A percentile compares a stretch with the other conserved stretches of the same genome.
These are phyloP conservation scores for Drosophila nebulosa DNA, from an alignment of 1,140 invertebrate genomes.

Conservation along the genomic window DNA sequence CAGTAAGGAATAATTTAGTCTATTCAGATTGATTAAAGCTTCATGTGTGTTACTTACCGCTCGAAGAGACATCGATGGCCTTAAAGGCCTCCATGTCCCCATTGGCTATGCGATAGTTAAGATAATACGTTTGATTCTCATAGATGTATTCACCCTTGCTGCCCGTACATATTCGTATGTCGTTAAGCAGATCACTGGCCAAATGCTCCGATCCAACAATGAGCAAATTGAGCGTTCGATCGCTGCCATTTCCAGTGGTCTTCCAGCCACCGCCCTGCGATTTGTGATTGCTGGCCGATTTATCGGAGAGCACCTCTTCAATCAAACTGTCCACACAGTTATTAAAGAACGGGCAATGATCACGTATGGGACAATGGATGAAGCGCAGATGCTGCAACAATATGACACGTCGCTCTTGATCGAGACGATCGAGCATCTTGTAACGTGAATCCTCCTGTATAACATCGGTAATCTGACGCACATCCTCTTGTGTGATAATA, in stretches of 20 bases:
- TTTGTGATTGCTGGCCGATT: slow-evolving; percentile 82
- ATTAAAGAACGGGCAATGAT: slow-evolving; percentile 94
- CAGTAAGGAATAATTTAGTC: too few relatives aligned
- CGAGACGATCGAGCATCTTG: slow-evolving; percentile 94
- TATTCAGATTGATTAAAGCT: too few relatives aligned
- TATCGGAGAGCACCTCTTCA: slow-evolving; percentile 87
- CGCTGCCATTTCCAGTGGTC: slow-evolving; percentile 70
- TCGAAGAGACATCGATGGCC: slow-evolving; percentile 80
- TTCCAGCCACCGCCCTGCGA: slow-evolving; percentile 75
- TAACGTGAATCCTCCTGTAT: slow-evolving; percentile 96
- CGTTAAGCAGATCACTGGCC: slow-evolving; percentile 89
- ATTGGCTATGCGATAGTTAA: slow-evolving; percentile 92
- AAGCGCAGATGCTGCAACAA: slow-evolving; percentile 97
- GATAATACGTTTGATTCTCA: slow-evolving; percentile 90
- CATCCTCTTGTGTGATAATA: slow-evolving; percentile 96
- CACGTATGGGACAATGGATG: slow-evolving; percentile 95
- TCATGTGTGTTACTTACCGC: slow-evolving; percentile 84
- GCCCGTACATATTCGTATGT: slow-evolving; percentile 84
- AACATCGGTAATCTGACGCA: slow-evolving; percentile 95
- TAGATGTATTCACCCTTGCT: slow-evolving; percentile 93
- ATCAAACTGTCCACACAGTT: slow-evolving; percentile 95
- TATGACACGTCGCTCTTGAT: slow-evolving; percentile 96
- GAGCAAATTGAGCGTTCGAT: slow-evolving; percentile 88
- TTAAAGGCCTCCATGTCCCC: slow-evolving; percentile 85
- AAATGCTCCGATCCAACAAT: slow-evolving; percentile 90